Base-by-base conservation (phyloP, 2,888 invertebrate species). In the Drosophila nigricruria region DNA sequence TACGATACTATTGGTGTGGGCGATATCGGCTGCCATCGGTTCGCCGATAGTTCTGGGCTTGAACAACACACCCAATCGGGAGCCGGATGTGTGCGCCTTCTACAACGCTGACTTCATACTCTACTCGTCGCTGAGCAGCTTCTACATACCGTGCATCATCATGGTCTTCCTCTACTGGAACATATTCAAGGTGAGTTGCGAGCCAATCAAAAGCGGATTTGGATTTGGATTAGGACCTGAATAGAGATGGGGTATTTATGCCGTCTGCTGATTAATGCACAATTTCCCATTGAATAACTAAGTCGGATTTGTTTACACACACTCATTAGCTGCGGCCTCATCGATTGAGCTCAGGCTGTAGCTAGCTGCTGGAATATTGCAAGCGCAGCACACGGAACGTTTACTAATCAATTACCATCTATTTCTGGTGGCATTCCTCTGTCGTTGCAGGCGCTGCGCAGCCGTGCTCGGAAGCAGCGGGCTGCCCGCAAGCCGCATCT, bases 21-120 rank as follows among this genome's bases (percentile, higher is more conserved):
- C 97, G 83, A 97, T 99, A 92, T 97, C 97, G 68, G 96, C 97
- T 1, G 97, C 98, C 71, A 99, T 99, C 82, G 99, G 98, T 40
- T 96, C 97, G 20, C 99, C 99, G 52, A 98, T 99, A 83, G 97
- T 98, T 56, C 94, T 99, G 82, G 99, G 99, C 40, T 95, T 99
- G 88, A 99, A 99, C 94, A 97, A 98, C 93, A 97, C 98, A 2
- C 97, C 97, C 0, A 96, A 97, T 91, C 94, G 98, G 74, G 95
- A 95, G 90, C 95, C 96, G 76, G 96, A 96, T 92, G 95, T 96
- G 90, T 99, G 99, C 94, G 95, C 97, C 87, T 99, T 99, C 95
- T 98, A 98, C 94, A 99, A 98, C 94, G 97, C 98, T 82, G 97
- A 98, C 94, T 99, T 99, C 93, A 97, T 99, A 92, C 97, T 99